These are phyloP conservation scores for Allolobophora icterica DNA, from an alignment of 2,888 invertebrate genomes.

Conservation along the genomic window DNA sequence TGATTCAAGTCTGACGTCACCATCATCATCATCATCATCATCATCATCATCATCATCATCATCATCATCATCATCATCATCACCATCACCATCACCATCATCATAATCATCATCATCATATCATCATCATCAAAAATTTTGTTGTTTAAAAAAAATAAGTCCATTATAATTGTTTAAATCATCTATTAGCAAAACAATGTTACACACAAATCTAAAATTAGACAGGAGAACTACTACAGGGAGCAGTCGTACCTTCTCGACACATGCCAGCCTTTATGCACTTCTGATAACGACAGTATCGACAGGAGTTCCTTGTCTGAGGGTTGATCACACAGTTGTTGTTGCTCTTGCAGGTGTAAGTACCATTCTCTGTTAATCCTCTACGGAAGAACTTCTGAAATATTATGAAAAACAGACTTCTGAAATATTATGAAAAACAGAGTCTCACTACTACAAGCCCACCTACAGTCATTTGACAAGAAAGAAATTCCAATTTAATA, in stretches of 20 bases:
- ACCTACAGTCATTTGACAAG: neutral
- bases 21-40: no score
- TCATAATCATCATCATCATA: no score
- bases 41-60: no score
- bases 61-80: no score
- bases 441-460: neutral
- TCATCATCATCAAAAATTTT: no score
- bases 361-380: conserved; percentile 57
- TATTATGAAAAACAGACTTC: conserved; percentile 52
- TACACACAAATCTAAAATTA: neutral
- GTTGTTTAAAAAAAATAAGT: no score
- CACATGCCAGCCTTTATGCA: conserved; percentile 62
- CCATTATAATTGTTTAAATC: no score
- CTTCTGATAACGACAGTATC: conserved; percentile 62
- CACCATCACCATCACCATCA: no score
- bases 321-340: conserved; percentile 60
- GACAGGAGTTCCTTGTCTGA: conserved; percentile 61
- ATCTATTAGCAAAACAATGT: neutral
- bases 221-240: neutral
- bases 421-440: conserved; percentile 45
- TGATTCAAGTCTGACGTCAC: no score
- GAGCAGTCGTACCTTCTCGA: conserved; percentile 45
- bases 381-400: conserved; percentile 63
- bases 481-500: neutral
- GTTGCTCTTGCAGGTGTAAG: conserved; percentile 57